Evolutionary conservation across 2,113 vertebrate species (phyloP).

Genomic region (Illadopsis cleaveri): DNA sequence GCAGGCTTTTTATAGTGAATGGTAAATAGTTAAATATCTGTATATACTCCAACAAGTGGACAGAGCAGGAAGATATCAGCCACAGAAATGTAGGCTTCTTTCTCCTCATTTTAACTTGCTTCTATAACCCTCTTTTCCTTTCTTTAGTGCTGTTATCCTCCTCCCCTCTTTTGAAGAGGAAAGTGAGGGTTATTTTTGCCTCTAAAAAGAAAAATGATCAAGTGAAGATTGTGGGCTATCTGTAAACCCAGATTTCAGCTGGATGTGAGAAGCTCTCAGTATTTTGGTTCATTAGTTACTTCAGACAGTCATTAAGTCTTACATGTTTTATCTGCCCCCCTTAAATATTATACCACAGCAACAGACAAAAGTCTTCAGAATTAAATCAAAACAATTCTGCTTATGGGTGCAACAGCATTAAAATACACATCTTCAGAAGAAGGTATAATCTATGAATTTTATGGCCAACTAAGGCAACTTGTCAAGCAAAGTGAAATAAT

Average conservation of each 20-base stretch:
- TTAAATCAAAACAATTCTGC: background rate
- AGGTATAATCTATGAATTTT: background rate
- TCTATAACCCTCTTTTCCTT: background rate
- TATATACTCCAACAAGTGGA: background rate
- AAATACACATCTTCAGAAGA: background rate
- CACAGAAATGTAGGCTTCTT: background rate
- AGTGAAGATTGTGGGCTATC: background rate
- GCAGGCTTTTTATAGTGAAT: background rate
- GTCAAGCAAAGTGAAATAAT: slow-evolving; percentile 12
- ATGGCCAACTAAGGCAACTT: background rate
- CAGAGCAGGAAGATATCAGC: background rate
- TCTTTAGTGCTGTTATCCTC: background rate
- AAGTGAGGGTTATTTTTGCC: background rate
- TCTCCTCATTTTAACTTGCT: background rate
- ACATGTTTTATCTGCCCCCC: background rate
- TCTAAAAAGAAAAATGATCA: background rate
- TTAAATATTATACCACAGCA: background rate
- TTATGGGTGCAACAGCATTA: background rate
- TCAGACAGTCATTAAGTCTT: background rate
- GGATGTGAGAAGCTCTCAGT: background rate
- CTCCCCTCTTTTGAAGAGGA: background rate
- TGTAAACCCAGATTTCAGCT: background rate
- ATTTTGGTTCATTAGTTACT: background rate
- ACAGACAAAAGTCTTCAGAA: background rate
- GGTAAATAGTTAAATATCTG: slow-evolving; percentile 3